Percentiles rank a stretch among this genome's conserved stretches.
Evolutionary conservation across 2,888 invertebrate species (phyloP).

Genomic region (Trypoxylon attenuatum): DNA sequence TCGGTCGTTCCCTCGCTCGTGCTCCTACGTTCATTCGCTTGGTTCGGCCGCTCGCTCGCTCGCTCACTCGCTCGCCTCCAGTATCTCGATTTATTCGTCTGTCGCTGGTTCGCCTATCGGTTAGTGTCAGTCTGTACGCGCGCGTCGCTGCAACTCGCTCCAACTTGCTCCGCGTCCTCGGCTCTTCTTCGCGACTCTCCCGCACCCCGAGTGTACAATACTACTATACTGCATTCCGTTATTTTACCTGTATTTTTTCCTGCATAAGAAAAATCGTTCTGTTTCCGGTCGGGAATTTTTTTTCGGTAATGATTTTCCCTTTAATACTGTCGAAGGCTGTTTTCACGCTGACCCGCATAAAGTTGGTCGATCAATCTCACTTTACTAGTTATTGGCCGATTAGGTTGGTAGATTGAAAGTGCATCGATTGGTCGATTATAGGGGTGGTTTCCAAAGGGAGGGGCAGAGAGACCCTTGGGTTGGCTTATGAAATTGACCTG

Average conservation of each 20-base stretch:
- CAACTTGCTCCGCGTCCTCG: background rate
- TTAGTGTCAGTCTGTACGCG: slow-evolving; percentile 17
- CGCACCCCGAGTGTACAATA: background rate
- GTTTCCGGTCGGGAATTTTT: background rate
- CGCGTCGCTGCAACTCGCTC: background rate
- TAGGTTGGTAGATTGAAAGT: background rate
- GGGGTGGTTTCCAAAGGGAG: background rate
- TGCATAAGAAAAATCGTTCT: too few relatives aligned
- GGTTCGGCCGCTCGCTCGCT: slow-evolving; percentile 19
- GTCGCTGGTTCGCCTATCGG: slow-evolving; percentile 6
- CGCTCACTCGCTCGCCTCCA: slow-evolving; percentile 6
- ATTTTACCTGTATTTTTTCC: too few relatives aligned
- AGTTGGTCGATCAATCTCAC: too few relatives aligned
- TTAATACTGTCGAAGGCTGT: background rate
- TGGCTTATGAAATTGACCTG: slow-evolving; percentile 1
- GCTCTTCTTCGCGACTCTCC: background rate
- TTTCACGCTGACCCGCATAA: background rate
- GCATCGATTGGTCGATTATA: background rate
- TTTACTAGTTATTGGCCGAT: background rate
- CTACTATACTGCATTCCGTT: too few relatives aligned
- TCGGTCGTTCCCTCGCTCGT: background rate
- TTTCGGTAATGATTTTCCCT: background rate
- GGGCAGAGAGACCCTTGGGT: background rate
- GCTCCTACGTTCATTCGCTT: slow-evolving; percentile 9
- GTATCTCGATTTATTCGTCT: background rate